A percentile compares a stretch with the other conserved stretches of the same genome.
Evolutionary conservation across 1,140 invertebrate species (phyloP).

Genomic region (Lineus longissimus): DNA sequence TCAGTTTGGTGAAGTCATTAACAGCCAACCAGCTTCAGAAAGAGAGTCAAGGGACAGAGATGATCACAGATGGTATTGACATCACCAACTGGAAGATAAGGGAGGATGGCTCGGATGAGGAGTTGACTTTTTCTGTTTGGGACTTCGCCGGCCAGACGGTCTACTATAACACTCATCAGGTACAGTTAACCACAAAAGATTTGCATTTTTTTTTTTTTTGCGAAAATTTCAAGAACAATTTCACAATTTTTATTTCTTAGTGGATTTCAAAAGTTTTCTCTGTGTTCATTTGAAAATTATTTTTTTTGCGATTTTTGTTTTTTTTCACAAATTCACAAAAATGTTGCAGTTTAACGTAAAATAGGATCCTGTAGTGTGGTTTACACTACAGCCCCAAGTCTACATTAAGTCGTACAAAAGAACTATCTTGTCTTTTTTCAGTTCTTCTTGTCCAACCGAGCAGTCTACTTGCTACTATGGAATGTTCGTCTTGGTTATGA

Average conservation of each 20-base stretch:
- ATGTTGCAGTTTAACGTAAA: too few relatives aligned
- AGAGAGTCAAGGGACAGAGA: constrained; percentile 29
- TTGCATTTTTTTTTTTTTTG: too few relatives aligned
- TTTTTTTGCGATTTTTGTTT: too few relatives aligned
- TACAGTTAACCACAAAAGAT: constrained; percentile 5
- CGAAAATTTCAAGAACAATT: too few relatives aligned
- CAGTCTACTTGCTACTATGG: constrained; percentile 50
- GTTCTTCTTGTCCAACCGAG: constrained; percentile 52
- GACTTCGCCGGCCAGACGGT: constrained; percentile 32
- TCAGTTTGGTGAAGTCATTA: constrained; percentile 36
- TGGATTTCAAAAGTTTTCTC: too few relatives aligned
- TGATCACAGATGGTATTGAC: constrained; percentile 32
- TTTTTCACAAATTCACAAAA: too few relatives aligned
- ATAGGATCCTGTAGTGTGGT: too few relatives aligned
- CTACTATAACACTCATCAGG: constrained; percentile 37
- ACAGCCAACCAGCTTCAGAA: constrained; percentile 20
- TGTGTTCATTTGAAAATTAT: too few relatives aligned
- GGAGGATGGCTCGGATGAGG: constrained; percentile 6
- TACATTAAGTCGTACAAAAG: too few relatives aligned
- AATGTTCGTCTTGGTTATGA: constrained; percentile 49
- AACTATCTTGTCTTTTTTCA: constrained; percentile 25
- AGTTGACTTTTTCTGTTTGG: constrained; percentile 22
- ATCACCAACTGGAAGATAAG: constrained; percentile 21
- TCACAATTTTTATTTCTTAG: too few relatives aligned
- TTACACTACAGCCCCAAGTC: too few relatives aligned